Evolutionary conservation across 2,888 invertebrate genomes (phyloP).

Genomic region (Julus scandinavius): DNA sequence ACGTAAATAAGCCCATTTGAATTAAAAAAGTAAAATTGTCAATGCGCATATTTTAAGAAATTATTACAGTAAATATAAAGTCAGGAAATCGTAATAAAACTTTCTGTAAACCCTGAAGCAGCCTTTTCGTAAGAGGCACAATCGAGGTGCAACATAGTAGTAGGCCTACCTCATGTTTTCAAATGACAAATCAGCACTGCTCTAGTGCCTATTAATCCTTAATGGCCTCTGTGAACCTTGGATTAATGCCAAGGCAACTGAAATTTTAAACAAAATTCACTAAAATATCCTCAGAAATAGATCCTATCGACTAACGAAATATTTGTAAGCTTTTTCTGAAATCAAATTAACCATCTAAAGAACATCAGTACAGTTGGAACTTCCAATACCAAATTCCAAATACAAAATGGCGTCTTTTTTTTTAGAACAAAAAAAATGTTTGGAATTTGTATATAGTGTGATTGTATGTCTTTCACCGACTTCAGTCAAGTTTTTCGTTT

Average conservation of each 20-base stretch:
- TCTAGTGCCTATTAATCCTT: slow-evolving; percentile 34
- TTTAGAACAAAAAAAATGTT: too few species aligned
- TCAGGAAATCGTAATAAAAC: background rate
- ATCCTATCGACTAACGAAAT: background rate
- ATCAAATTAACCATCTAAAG: background rate
- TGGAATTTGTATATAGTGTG: background rate
- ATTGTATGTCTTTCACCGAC: background rate
- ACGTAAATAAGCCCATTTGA: too few species aligned
- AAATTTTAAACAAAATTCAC: background rate
- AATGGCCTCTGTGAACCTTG: slow-evolving; percentile 9
- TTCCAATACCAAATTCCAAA: background rate
- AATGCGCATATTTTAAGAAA: too few species aligned
- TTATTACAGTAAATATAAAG: background rate
- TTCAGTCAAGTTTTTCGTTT: background rate
- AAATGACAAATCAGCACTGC: background rate
- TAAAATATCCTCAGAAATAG: background rate
- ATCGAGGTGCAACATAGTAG: background rate
- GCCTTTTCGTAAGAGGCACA: background rate
- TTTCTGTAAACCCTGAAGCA: background rate
- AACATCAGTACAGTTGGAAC: background rate
- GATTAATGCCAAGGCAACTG: slow-evolving; percentile 13
- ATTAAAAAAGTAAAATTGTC: too few species aligned
- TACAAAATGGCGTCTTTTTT: background rate
- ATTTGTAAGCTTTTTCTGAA: background rate
- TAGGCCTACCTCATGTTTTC: slow-evolving; percentile 12